Evolutionary conservation across 2,888 invertebrate genomes (phyloP).

Genomic region (Drosophila meridiana): DNA sequence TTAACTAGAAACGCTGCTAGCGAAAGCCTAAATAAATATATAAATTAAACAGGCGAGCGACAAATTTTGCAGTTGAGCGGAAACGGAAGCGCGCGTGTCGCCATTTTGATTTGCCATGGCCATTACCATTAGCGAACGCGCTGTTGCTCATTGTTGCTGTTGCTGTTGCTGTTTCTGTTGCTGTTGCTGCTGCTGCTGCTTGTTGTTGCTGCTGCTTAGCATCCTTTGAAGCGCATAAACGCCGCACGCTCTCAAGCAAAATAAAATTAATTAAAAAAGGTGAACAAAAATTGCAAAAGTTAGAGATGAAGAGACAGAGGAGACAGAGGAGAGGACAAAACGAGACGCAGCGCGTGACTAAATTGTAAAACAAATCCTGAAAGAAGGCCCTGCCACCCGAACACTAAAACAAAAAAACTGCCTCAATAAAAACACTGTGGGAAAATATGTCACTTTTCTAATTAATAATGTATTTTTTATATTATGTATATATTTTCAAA

Average conservation of each 20-base stretch:
- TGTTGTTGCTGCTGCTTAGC: constrained; percentile 24
- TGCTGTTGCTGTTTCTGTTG: background rate
- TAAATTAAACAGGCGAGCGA: constrained; percentile 60
- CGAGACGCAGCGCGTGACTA: constrained; percentile 64
- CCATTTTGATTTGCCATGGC: constrained; percentile 74
- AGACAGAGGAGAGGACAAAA: constrained; percentile 23
- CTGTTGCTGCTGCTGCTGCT: background rate
- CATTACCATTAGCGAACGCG: constrained; percentile 14
- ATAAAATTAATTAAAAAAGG: constrained; percentile 75
- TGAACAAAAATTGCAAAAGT: constrained; percentile 39
- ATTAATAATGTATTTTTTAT: no score
- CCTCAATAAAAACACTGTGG: constrained; percentile 9
- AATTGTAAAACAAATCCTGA: constrained; percentile 50
- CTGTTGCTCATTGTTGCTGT: background rate
- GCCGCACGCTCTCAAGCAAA: constrained; percentile 40
- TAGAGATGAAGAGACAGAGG: background rate
- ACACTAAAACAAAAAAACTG: background rate
- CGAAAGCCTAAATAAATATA: constrained; percentile 55
- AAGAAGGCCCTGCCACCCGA: background rate
- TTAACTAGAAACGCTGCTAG: constrained; percentile 45
- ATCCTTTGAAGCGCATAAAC: constrained; percentile 58
- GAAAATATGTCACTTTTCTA: background rate
- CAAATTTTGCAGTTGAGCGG: constrained; percentile 61
- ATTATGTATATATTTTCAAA: no score
- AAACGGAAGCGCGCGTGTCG: constrained; percentile 70